Evolutionary conservation across 2,888 invertebrate species (phyloP).

Genomic region (Tinea pellionella): DNA sequence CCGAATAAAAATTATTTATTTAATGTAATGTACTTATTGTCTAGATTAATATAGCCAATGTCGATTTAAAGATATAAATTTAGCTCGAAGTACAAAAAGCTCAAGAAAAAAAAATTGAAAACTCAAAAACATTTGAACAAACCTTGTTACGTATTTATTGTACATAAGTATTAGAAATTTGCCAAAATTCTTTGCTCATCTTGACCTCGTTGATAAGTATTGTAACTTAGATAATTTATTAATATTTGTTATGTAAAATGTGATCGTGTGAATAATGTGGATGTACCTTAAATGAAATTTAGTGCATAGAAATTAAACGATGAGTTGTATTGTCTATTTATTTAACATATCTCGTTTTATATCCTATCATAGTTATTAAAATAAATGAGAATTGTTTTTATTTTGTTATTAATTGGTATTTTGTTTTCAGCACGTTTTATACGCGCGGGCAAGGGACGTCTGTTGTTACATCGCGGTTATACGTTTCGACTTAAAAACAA

Average conservation of each 20-base stretch:
- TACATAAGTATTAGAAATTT: background rate
- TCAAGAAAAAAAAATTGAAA: background rate
- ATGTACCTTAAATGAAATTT: background rate
- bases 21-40: background rate
- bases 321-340: background rate
- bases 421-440: conserved; percentile 51
- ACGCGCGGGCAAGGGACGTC: conserved; percentile 57
- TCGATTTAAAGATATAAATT: background rate
- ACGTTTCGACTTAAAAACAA: conserved; percentile 64
- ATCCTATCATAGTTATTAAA: background rate
- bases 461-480: conserved; percentile 58
- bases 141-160: background rate
- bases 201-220: background rate
- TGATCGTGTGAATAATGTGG: background rate
- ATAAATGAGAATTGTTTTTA: background rate
- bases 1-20: background rate
- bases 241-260: background rate
- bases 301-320: background rate
- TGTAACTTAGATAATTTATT: background rate
- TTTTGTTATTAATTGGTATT: background rate
- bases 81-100: background rate
- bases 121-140: background rate
- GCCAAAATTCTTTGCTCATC: background rate
- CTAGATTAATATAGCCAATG: background rate
- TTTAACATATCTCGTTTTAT: background rate